These are phyloP conservation scores for Lethenteron reissneri DNA, from an alignment of 2,113 vertebrate species.

Conservation along the genomic window DNA sequence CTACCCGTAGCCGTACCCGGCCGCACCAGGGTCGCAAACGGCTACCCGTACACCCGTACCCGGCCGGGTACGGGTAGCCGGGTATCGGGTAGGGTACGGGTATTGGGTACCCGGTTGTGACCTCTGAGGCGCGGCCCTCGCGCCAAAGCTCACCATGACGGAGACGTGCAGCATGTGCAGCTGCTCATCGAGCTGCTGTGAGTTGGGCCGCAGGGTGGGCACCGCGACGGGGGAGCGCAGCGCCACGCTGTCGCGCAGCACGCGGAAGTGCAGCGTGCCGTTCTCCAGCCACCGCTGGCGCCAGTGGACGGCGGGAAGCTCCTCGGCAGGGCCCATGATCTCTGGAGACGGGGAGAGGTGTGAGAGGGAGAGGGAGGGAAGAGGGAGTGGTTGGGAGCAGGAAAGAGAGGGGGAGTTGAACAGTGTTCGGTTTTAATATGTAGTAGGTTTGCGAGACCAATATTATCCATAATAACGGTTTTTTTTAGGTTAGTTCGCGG, in stretches of 20 bases:
- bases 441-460: too few relatives aligned
- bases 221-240: slow-evolving; percentile 43
- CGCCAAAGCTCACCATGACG: slow-evolving; percentile 52
- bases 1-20: too few relatives aligned
- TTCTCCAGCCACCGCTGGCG: slow-evolving; percentile 98
- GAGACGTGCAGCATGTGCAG: slow-evolving; percentile 89
- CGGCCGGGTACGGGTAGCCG: too few relatives aligned
- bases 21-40: too few relatives aligned
- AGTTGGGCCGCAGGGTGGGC: slow-evolving; percentile 46
- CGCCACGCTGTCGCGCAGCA: slow-evolving; percentile 56
- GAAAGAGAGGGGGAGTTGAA: background rate
- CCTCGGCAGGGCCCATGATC: slow-evolving; percentile 67
- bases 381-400: background rate
- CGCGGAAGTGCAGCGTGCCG: slow-evolving; percentile 78
- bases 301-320: slow-evolving; percentile 88
- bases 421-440: too few relatives aligned
- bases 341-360: slow-evolving; percentile 32
- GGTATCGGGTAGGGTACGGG: too few relatives aligned
- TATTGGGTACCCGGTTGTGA: too few relatives aligned
- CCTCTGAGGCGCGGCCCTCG: background rate
- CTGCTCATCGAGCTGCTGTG: slow-evolving; percentile 64
- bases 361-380: background rate
- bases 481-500: too few relatives aligned
- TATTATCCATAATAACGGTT: too few relatives aligned
- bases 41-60: too few relatives aligned